phyloP scores from a whole-genome alignment of 35 echinoderm and acorn worm species.

The Heliocidaris tuberculata region DNA sequence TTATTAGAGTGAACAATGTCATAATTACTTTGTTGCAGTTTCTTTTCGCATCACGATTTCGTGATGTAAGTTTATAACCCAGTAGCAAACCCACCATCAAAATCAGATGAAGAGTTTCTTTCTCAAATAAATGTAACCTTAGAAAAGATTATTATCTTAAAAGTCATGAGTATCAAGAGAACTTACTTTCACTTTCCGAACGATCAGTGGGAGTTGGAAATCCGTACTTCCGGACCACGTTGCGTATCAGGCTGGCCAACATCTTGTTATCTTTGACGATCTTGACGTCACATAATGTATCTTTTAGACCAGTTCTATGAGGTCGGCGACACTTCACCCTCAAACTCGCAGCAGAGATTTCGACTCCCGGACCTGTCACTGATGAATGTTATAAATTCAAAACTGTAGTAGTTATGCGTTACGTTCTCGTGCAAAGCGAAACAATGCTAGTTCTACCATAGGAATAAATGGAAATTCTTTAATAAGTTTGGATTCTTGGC shows the following conservation, averaged over 20 bases:
- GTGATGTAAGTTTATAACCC: no score
- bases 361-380: constrained; percentile 32
- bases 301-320: constrained; percentile 15
- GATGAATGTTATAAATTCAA: neutral
- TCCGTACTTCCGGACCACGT: neutral
- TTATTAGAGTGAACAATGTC: no score
- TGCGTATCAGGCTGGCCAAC: constrained; percentile 37
- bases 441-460: no score
- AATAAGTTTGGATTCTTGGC: no score
- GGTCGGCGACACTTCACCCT: constrained; percentile 51
- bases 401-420: no score
- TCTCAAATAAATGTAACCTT: neutral
- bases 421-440: no score
- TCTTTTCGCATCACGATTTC: no score
- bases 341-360: constrained; percentile 46
- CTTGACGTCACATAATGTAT: neutral
- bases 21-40: no score
- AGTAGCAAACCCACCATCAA: no score
- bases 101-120: no score
- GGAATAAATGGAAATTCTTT: no score
- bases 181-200: neutral
- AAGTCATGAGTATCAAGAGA: neutral
- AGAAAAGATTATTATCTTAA: neutral
- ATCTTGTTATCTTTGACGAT: neutral
- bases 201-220: neutral